Evolutionary conservation across 2,888 invertebrate species (phyloP), one percentile per base, ranked within the genome.

Genomic region (Drosophila flavopinicola): DNA sequence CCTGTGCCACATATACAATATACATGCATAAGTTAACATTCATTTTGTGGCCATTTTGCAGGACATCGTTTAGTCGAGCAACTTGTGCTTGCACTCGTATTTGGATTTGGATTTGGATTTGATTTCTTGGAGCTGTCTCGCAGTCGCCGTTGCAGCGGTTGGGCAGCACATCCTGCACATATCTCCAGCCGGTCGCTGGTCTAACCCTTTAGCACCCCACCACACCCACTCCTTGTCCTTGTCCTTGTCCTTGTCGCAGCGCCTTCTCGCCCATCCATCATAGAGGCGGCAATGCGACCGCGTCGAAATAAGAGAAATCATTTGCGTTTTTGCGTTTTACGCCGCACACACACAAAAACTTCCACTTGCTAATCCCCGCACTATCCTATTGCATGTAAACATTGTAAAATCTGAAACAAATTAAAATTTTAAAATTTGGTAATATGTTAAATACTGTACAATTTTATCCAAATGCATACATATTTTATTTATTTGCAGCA

Each of bases 251-350:
- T 15, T 51, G 20, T 20, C 20, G 4, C 20, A 20, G 20, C 20
- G 10, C 10, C 29, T 10, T 47, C 23, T 20, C n/a, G 20, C 57
- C 33, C 9, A 66, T 51, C 65, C 66, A 66, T 72, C 56, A 39
- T 66, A 35, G 54, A 48, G 42, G n/a, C n/a, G 56, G 27, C 49
- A 49, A 70, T 59, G 54, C 64, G 66, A 71, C 60, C 66, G 65
- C 70, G 57, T 63, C 65, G 79, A 78, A 87, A 79, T 79, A 69
- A 68, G 72, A 75, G 85, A 79, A 85, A 82, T 87, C 83, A 86
- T 84, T 84, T 76, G 86, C 70, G 78, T 84, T 79, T 80, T 82
- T 70, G 66, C 58, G 35, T 59, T 60, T 72, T 49, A 41, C 67
- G 51, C 38, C 48, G 65, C 51, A 38, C 58, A 44, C 30, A 30